Evolutionary conservation across 2,797 vertebrate species (phyloP), one percentile per base, ranked within the genome.

Genomic region (Lutjanus campechanus): DNA sequence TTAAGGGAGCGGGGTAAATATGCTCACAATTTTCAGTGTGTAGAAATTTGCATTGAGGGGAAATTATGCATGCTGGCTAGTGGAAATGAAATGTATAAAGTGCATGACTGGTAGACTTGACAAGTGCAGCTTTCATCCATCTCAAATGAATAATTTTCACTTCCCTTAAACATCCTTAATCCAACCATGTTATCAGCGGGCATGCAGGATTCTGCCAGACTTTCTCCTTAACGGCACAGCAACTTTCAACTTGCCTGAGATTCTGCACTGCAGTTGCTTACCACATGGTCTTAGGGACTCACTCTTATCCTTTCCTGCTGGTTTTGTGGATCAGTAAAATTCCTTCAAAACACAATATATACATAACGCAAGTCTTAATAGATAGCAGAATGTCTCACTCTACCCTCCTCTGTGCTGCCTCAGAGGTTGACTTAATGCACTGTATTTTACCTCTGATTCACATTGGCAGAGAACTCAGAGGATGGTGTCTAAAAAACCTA

Each of bases 81-180:
- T 93, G 93, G 93, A 94, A 95, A 95, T 95, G 94, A 95, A 95
- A 96, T 95, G 93, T 95, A 95, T 94, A 95, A 95, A 95, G 94
- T 94, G 93, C 95, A 95, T 94, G 94, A 95, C 95, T 94, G 94
- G 94, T 94, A 95, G 94, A 93, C 93, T 95, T 95, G 95, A 96
- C 95, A 96, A 96, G 95, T 95, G 94, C 93, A 94, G 95, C 94
- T 95, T 96, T 96, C 95, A 95, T 95, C 94, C 94, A 95, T 95
- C 95, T 95, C 93, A 95, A 96, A 96, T 95, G 95, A 96, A 96
- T 96, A 95, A 96, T 95, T 95, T 95, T 95, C 93, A 94, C 94
- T 96, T 95, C 92, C 94, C 93, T 96, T 95, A 96, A 96, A 96
- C 95, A 95, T 95, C 93, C 94, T 91, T 96, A 96, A 96, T 96